Conservation (phyloP, 2,888 invertebrate genomes). For the Hyalella azteca region DNA sequence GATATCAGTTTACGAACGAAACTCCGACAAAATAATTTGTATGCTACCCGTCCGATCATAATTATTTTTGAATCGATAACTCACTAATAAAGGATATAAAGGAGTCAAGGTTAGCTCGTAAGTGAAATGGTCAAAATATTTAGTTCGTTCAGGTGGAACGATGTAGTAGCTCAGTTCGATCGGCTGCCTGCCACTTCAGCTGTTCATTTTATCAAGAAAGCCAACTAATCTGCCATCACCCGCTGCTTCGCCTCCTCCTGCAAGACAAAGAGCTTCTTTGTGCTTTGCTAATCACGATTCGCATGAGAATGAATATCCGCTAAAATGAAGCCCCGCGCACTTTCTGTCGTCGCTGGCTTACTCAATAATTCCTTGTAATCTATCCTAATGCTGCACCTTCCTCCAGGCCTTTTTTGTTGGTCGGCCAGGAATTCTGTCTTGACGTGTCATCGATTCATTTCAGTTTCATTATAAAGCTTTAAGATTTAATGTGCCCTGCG, state of each 20-base stretch:
- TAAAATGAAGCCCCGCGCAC: not conserved
- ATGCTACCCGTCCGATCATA: too few relatives aligned
- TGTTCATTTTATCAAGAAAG: conserved; percentile 6
- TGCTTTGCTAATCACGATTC: conserved; percentile 8
- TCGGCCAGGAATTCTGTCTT: conserved; percentile 12
- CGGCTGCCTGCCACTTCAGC: not conserved
- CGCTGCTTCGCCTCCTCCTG: conserved; percentile 21
- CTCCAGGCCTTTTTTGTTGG: not conserved
- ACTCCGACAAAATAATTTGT: too few relatives aligned
- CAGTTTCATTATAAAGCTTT: conserved; percentile 3
- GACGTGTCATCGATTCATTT: conserved; percentile 25
- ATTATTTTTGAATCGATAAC: too few relatives aligned
- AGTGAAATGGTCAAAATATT: too few relatives aligned
- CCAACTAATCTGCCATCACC: not conserved
- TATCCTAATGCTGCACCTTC: conserved; percentile 18
- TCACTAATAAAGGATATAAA: too few relatives aligned
- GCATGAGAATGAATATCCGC: conserved; percentile 12
- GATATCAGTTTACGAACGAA: too few relatives aligned
- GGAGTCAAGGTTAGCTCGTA: too few relatives aligned
- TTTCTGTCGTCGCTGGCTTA: not conserved
- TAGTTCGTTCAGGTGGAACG: too few relatives aligned
- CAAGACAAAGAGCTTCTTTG: conserved; percentile 27
- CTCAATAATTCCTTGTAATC: conserved; percentile 29
- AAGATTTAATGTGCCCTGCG: not conserved
- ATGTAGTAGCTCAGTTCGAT: too few relatives aligned